Evolutionary conservation across 2,113 vertebrate species (phyloP).

Genomic region (Protobothrops flavoviridis): DNA sequence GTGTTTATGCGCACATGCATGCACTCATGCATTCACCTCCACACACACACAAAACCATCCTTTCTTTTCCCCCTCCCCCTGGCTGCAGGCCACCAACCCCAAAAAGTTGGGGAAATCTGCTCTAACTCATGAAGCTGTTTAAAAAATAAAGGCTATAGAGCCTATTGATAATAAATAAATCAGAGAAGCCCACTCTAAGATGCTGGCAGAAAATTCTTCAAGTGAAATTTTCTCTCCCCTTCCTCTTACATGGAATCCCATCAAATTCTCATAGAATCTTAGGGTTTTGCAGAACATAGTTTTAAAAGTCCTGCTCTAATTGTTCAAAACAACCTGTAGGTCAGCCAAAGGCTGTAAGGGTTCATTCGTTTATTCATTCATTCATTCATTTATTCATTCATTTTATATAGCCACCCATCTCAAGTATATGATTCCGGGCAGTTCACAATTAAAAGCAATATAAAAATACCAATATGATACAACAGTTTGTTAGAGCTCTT

Average conservation of each 20-base stretch:
- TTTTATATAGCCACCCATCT: too few relatives aligned
- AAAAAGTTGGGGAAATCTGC: too few relatives aligned
- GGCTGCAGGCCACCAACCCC: too few relatives aligned
- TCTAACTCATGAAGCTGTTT: background rate
- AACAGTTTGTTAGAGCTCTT: background rate
- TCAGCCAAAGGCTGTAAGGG: background rate
- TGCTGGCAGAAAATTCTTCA: background rate
- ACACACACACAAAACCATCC: too few relatives aligned
- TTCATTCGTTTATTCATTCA: background rate
- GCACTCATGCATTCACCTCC: too few relatives aligned
- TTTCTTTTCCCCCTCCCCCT: too few relatives aligned
- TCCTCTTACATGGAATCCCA: background rate
- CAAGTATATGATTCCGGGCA: too few relatives aligned
- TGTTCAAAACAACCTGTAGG: background rate
- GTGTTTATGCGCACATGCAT: too few relatives aligned
- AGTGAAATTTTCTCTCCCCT: background rate
- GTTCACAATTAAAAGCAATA: too few relatives aligned
- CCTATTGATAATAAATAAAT: background rate
- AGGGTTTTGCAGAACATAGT: background rate
- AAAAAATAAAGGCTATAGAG: background rate
- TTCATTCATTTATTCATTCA: too few relatives aligned
- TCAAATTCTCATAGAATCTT: background rate
- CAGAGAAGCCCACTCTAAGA: background rate
- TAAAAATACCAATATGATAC: background rate
- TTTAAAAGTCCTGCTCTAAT: background rate